phyloP scores from a whole-genome alignment of 1,140 invertebrate genomes.

The Ctenoplectra terminalis region DNA sequence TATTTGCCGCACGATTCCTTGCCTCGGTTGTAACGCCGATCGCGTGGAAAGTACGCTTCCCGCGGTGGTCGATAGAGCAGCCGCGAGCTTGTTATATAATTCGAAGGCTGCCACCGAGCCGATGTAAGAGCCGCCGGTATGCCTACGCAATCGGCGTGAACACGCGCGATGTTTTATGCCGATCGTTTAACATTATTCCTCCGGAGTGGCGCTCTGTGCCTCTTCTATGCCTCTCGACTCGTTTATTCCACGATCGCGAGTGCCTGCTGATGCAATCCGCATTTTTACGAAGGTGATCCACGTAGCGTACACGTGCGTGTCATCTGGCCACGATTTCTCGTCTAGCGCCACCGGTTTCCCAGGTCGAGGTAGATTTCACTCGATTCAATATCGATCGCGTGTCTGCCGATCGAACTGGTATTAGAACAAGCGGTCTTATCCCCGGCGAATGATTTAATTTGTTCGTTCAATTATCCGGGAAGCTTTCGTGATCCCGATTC shows the following conservation, averaged over 20 bases:
- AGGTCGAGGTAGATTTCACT: not conserved
- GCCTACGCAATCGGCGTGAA: constrained; percentile 24
- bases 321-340: not conserved
- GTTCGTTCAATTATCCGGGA: not conserved
- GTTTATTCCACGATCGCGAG: not conserved
- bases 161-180: constrained; percentile 7
- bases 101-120: constrained; percentile 26
- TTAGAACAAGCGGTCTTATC: not conserved
- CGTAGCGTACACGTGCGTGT: not conserved
- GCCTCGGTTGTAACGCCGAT: constrained; percentile 3
- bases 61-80: constrained; percentile 19
- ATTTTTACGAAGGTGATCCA: constrained; percentile 22
- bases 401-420: not conserved
- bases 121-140: not conserved
- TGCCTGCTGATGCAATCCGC: constrained; percentile 15
- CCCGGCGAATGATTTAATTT: not conserved
- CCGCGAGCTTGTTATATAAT: constrained; percentile 36
- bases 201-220: not conserved
- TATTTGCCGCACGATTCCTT: constrained; percentile 16
- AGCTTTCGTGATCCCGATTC: not conserved
- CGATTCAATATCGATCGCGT: not conserved
- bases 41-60: constrained; percentile 32
- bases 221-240: not conserved
- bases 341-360: constrained; percentile 19
- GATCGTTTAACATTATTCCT: constrained; percentile 30